These are phyloP conservation scores for Limosa lapponica DNA, from an alignment of 2,797 vertebrate genomes.

Conservation along the genomic window DNA sequence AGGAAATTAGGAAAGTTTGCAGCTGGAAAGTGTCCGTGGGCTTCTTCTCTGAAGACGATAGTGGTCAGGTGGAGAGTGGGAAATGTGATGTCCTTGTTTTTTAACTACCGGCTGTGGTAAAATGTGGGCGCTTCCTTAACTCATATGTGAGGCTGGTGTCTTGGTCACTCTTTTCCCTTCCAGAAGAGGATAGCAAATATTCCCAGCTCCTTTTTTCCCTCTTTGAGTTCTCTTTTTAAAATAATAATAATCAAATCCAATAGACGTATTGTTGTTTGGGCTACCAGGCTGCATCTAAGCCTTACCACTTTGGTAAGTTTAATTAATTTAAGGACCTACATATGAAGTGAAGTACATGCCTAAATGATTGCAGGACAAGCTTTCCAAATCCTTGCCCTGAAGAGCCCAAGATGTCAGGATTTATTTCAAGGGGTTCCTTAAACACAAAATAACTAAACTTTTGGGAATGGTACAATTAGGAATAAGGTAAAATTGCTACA, in stretches of 20 bases:
- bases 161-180: not conserved
- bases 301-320: not conserved
- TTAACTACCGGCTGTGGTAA: not conserved
- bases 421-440: not conserved
- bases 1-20: not conserved
- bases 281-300: not conserved
- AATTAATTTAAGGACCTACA: not conserved
- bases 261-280: not conserved
- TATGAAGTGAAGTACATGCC: not conserved
- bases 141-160: not conserved
- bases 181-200: not conserved
- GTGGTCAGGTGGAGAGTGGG: not conserved
- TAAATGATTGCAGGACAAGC: not conserved
- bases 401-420: not conserved
- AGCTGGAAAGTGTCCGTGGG: rapidly evolving
- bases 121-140: not conserved
- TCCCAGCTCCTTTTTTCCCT: not conserved
- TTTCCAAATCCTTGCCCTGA: not conserved
- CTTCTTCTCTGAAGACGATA: not conserved
- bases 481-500: not conserved
- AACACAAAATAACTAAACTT: not conserved
- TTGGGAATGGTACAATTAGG: not conserved
- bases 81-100: not conserved
- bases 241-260: not conserved
- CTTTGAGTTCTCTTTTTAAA: not conserved